These are phyloP conservation scores for Eupithecia centaureata DNA, from an alignment of 2,888 invertebrate species.

Conservation along the genomic window DNA sequence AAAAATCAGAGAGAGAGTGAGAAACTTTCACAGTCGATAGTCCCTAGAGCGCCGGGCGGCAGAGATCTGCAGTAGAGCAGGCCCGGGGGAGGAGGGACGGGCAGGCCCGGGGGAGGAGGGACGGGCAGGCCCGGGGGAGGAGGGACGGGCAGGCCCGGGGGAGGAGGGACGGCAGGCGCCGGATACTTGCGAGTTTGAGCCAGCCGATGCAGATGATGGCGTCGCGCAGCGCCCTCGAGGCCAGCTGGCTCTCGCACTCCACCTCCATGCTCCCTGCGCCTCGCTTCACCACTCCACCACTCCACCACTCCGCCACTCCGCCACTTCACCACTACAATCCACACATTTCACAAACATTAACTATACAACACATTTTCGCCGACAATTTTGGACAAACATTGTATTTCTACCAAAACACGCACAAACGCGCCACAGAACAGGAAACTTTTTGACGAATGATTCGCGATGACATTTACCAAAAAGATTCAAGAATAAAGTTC, in stretches of 20 bases:
- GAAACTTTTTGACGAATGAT: background rate
- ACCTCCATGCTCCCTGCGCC: background rate
- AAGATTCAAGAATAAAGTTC: conserved; percentile 8
- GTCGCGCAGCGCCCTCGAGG: conserved; percentile 51
- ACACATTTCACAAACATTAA: background rate
- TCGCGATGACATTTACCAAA: conserved; percentile 8
- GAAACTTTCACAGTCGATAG: too few species aligned
- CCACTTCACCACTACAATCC: background rate
- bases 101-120: too few species aligned
- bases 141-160: background rate
- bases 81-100: too few species aligned
- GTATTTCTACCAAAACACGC: background rate
- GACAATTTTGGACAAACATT: background rate
- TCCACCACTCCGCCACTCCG: background rate
- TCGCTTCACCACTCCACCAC: background rate
- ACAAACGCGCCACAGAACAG: background rate
- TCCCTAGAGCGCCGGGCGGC: too few species aligned
- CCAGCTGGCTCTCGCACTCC: background rate
- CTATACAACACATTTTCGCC: background rate
- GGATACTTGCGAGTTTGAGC: conserved; percentile 60
- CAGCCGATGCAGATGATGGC: conserved; percentile 63
- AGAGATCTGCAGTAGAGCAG: too few species aligned
- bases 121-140: too few species aligned
- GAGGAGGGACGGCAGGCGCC: background rate
- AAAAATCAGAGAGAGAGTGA: too few species aligned